Evolutionary conservation across 2,888 invertebrate species (phyloP), one percentile per base, ranked within the genome.

Genomic region (Thera britannica): DNA sequence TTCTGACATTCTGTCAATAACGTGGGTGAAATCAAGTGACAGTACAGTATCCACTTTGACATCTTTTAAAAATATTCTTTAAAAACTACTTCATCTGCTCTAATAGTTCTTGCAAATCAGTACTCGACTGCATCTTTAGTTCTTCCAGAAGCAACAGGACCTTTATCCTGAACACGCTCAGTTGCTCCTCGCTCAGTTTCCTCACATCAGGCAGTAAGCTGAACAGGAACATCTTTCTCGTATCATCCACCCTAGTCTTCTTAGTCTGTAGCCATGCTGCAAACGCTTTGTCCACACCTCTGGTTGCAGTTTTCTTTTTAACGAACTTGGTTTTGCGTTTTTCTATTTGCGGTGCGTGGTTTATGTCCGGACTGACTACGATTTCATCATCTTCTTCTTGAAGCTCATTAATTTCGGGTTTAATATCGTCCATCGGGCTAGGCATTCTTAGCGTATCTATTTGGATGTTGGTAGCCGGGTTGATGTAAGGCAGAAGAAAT

Each of bases 121-220:
- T 11, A 9, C 65, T 38, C 6, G 69, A 59, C 46, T 60, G 56
- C 3, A 2, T 11, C 41, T 70, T 71, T 35, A 73, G 60, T 46
- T 72, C 72, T 46, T 72, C 65, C 54, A 71, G 54, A 58, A 72
- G 70, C 60, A 71, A 44, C 49, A 72, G 51, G 38, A 67, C 62
- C 51, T 70, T 72, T 63, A 70, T 74, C 56, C 67, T 68, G 51
- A 70, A 68, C 61, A 68, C 66, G 7, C 70, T 58, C 51, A 73
- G 62, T 61, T 72, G 72, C 49, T 70, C 66, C 48, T 72, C 72
- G 3, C 64, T 68, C 34, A 72, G 66, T 55, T 46, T 69, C 49
- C 60, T 64, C 23, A 74, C 58, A 62, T 74, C 74, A 35, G 74
- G 72, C 59, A 74, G 55, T 54, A 74, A 65, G 51, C 70, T 71